Evolutionary conservation across 2,113 vertebrate species (phyloP).

Genomic region (Phaethon lepturus): DNA sequence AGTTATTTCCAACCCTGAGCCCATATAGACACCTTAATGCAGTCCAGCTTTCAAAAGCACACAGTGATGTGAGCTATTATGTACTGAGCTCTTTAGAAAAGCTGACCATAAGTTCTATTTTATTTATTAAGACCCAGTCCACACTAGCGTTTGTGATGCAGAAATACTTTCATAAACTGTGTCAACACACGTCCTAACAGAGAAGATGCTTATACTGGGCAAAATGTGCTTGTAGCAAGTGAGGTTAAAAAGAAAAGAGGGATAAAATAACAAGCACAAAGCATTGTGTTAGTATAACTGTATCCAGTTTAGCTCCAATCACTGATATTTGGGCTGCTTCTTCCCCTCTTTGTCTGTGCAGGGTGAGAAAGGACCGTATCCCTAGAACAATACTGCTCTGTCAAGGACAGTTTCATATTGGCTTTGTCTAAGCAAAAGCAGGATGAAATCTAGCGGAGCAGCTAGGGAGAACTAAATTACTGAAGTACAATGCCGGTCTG

Average conservation of each 20-base stretch:
- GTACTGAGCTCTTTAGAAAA: slow-evolving; percentile 1
- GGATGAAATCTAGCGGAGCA: not conserved
- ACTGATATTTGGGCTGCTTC: not conserved
- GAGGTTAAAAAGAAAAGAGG: not conserved
- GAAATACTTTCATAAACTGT: slow-evolving; percentile 12
- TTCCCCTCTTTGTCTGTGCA: not conserved
- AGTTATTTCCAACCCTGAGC: not conserved
- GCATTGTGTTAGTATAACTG: not conserved
- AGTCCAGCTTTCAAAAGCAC: not conserved
- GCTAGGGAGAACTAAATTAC: not conserved
- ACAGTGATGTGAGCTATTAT: not conserved
- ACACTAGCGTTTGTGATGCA: not conserved
- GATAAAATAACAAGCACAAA: slow-evolving; percentile 18
- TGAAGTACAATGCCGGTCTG: not conserved
- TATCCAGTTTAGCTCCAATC: slow-evolving; percentile 1
- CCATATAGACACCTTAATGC: not conserved
- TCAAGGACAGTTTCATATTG: not conserved
- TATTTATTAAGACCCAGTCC: not conserved
- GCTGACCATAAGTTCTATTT: not conserved
- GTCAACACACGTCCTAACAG: not conserved
- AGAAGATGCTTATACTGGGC: not conserved
- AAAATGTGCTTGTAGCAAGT: not conserved
- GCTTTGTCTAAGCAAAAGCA: not conserved
- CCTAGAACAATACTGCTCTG: not conserved
- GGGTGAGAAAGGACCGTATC: not conserved